Evolutionary conservation across 2,888 invertebrate genomes (phyloP), one percentile per base, ranked within the genome.

Genomic region (Polydrusus pterygomalis): DNA sequence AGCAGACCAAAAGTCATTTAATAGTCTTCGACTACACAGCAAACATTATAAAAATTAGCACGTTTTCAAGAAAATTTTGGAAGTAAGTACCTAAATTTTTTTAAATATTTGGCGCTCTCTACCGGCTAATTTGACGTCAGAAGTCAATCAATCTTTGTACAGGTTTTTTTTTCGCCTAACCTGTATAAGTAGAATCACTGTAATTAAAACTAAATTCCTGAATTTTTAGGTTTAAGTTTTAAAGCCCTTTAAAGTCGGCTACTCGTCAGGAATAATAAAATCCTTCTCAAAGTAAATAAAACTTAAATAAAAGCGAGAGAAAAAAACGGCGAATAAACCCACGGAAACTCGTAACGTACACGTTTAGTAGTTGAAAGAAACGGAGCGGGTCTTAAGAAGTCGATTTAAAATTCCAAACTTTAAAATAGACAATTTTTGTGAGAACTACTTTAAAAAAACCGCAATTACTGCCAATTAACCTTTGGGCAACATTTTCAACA

Each of bases 401-500:
- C 85, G 85, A 86, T 86, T 86, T 85, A 85, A 83, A n/a, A 84
- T 84, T 83, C 81, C 70, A 63, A 76, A 76, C 72, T 71, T 67
- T 71, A 86, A 86, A 47, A 47, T 43, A n/a, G n/a, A n/a, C 43
- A 13, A 6, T 43, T 43, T 43, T 43, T 13, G 43, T 43, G n/a
- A 43, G 5, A 43, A n/a, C 43, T n/a, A 43, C n/a, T 43, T 43
- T n/a, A n/a, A 43, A 13, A 13, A 43, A 13, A 1, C 43, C 43
- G 43, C n/a, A 43, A 43, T n/a, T n/a, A n/a, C n/a, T n/a, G n/a
- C n/a, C n/a, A n/a, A n/a, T n/a, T n/a, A n/a, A n/a, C n/a, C n/a
- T n/a, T n/a, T n/a, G n/a, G n/a, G n/a, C n/a, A n/a, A n/a, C n/a
- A n/a, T n/a, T n/a, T n/a, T n/a, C n/a, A n/a, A n/a, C n/a, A n/a